These are phyloP conservation scores for Hippasteria phrygiana DNA, from an alignment of 53 echinoderm and acorn worm genomes.

Conservation along the genomic window DNA sequence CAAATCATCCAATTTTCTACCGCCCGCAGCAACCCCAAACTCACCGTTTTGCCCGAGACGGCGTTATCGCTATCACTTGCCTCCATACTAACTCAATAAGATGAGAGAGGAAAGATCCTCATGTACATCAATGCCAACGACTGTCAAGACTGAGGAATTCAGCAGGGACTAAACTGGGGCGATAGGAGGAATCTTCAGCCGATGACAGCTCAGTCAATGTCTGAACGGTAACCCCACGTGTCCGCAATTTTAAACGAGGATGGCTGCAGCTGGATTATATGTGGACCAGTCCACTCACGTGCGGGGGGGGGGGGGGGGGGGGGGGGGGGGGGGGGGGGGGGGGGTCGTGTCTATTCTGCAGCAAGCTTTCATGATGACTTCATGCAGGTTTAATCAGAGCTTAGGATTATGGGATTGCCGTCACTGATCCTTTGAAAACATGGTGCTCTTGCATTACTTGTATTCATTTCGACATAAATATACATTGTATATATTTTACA, in stretches of 20 bases:
- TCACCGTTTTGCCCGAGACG: constrained; percentile 33
- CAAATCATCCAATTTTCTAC: no score
- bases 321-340: neutral
- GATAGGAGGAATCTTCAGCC: neutral
- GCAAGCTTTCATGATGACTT: no score
- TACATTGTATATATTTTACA: no score
- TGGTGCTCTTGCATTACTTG: no score
- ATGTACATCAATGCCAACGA: neutral
- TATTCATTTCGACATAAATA: no score
- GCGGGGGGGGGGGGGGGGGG: neutral
- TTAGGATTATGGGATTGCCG: no score
- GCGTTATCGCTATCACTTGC: neutral
- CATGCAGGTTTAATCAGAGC: no score
- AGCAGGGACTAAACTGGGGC: neutral
- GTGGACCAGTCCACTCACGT: constrained; percentile 5
- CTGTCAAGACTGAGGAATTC: neutral
- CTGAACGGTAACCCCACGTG: neutral
- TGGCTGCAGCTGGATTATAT: neutral
- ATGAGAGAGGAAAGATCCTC: neutral
- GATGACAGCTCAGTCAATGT: neutral
- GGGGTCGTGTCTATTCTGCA: no score
- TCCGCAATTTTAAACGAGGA: neutral
- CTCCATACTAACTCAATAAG: constrained; percentile 17
- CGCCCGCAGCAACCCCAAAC: no score
- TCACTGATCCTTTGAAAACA: no score